Percentiles rank a stretch among this genome's conserved stretches.
phyloP scores from a whole-genome alignment of 2,113 vertebrate genomes.

The Aythya baeri region DNA sequence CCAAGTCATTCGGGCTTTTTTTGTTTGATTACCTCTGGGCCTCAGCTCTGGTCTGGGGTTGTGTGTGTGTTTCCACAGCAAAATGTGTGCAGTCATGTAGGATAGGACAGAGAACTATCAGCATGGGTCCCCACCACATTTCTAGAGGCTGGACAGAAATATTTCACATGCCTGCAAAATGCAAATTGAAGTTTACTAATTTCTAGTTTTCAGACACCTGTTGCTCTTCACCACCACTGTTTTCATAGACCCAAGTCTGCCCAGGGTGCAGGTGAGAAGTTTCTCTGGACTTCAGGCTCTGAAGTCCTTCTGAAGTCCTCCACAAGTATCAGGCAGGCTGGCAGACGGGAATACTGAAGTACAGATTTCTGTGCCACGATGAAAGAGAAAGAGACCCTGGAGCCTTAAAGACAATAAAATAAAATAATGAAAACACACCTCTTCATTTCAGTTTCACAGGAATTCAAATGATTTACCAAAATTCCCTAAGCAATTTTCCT shows the following conservation, averaged over 20 bases:
- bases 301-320: neutral
- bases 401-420: neutral
- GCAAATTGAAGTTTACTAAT: neutral
- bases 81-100: neutral
- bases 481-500: slow-evolving; percentile 60
- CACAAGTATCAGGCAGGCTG: neutral
- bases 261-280: neutral
- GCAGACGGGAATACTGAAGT: neutral
- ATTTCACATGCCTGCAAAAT: neutral
- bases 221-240: neutral
- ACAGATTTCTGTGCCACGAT: neutral
- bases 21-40: neutral
- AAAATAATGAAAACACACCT: slow-evolving; percentile 32
- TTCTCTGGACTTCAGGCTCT: neutral
- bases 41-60: neutral
- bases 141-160: neutral
- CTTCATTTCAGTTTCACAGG: slow-evolving; percentile 9
- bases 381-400: neutral
- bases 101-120: neutral
- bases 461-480: slow-evolving; percentile 33
- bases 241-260: neutral
- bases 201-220: neutral
- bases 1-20: neutral
- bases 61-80: neutral
- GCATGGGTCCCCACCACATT: neutral